Evolutionary conservation across 2,888 invertebrate species (phyloP).

Genomic region (Exocentrus adspersus): DNA sequence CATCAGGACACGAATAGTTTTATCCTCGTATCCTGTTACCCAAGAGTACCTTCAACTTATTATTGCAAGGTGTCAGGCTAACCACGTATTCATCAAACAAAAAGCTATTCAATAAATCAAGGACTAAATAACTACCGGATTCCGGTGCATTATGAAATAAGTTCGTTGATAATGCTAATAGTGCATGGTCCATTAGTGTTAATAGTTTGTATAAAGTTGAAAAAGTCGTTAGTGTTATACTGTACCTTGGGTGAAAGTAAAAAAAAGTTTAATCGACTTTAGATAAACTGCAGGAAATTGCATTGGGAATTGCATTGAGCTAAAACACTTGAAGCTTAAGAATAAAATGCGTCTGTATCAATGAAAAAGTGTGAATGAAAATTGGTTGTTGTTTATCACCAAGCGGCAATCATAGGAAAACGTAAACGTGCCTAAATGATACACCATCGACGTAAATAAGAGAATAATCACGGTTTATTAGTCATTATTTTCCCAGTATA

Average conservation of each 20-base stretch:
- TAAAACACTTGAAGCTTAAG: too few species aligned
- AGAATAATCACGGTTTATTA: slow-evolving; percentile 12
- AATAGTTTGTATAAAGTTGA: not conserved
- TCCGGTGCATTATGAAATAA: not conserved
- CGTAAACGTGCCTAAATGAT: slow-evolving; percentile 15
- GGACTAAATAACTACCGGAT: not conserved
- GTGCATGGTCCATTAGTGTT: not conserved
- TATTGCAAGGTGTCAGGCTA: not conserved
- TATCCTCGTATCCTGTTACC: slow-evolving; percentile 12
- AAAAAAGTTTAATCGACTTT: not conserved
- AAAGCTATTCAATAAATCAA: slow-evolving; percentile 6
- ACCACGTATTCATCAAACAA: not conserved
- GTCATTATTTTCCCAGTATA: slow-evolving; percentile 14
- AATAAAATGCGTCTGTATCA: not conserved
- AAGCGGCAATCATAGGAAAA: slow-evolving; percentile 10
- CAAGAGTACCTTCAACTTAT: not conserved
- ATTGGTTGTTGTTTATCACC: not conserved
- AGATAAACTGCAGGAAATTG: too few species aligned
- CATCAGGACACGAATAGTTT: not conserved
- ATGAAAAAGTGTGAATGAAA: not conserved
- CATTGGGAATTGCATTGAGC: too few species aligned
- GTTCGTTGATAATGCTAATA: not conserved
- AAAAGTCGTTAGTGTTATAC: not conserved
- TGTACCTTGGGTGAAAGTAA: slow-evolving; percentile 7
- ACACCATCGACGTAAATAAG: slow-evolving; percentile 13